phyloP scores from a whole-genome alignment of 64 coral and sea anemone species.

The Catalaphyllia jardinei region DNA sequence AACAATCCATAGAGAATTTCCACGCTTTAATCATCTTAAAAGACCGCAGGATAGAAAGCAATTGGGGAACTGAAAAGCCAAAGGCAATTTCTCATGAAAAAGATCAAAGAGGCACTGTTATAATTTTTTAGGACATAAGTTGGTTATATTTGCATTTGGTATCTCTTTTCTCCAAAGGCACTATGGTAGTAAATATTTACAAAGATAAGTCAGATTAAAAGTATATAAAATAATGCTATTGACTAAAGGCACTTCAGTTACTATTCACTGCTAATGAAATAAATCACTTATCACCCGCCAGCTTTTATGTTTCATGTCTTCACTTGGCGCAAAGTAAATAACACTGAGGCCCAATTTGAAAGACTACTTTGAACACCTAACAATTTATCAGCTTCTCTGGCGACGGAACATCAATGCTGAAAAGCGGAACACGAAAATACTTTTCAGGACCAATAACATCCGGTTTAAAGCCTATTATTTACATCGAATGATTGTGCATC shows the following conservation, averaged over 20 bases:
- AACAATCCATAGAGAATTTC: background rate
- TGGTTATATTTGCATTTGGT: background rate
- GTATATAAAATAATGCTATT: slow-evolving; percentile 11
- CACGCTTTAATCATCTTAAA: background rate
- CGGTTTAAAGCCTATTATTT: slow-evolving; percentile 46
- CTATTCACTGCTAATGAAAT: background rate
- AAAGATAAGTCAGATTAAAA: background rate
- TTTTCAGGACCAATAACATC: slow-evolving; percentile 49
- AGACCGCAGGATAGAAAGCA: background rate
- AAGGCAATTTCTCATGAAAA: background rate
- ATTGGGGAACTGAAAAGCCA: background rate
- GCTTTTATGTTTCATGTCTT: background rate
- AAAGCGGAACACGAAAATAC: background rate
- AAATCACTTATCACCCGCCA: slow-evolving; percentile 10
- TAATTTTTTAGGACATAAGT: background rate
- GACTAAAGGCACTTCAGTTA: background rate
- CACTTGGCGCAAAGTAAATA: slow-evolving; percentile 14
- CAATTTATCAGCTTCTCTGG: slow-evolving; percentile 15
- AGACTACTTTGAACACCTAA: background rate
- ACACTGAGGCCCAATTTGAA: background rate
- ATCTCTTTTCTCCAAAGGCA: background rate
- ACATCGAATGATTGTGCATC: slow-evolving; percentile 57
- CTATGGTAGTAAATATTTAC: background rate
- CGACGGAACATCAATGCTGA: background rate
- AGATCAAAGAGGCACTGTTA: background rate